Evolutionary conservation across 1,140 invertebrate genomes (phyloP).

Genomic region (Saccostrea cuccullata): DNA sequence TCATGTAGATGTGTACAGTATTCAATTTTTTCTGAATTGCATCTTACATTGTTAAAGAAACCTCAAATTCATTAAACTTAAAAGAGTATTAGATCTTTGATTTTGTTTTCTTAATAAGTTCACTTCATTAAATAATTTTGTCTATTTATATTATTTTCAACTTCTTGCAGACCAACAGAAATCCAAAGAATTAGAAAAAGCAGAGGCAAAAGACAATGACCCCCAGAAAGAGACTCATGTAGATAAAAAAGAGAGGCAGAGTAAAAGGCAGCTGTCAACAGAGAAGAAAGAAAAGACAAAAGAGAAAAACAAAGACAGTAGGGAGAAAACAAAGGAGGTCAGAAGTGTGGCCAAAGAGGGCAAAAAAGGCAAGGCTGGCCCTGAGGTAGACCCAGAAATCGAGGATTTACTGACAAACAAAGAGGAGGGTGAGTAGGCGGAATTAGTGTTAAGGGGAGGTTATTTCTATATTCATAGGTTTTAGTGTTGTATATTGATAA

Average conservation of each 20-base stretch:
- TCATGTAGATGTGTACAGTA: too few species aligned
- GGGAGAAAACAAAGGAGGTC: background rate
- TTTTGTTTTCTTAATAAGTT: too few species aligned
- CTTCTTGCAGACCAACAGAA: constrained; percentile 33
- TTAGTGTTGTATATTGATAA: too few species aligned
- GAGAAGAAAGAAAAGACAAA: background rate
- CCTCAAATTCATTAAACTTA: too few species aligned
- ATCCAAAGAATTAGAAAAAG: constrained; percentile 49
- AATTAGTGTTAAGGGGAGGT: background rate
- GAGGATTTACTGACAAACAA: constrained; percentile 8
- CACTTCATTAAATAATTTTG: too few species aligned
- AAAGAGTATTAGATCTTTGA: too few species aligned
- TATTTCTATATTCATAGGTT: background rate
- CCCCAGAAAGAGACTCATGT: constrained; percentile 13
- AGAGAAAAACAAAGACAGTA: constrained; percentile 28
- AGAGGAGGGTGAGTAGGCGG: background rate
- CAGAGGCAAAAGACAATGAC: constrained; percentile 23
- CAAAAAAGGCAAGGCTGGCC: background rate
- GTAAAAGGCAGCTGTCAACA: constrained; percentile 2
- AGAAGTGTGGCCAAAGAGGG: background rate
- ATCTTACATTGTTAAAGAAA: too few species aligned
- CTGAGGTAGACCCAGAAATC: constrained; percentile 2
- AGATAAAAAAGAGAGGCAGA: constrained; percentile 3
- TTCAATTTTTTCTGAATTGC: too few species aligned
- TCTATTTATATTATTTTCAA: too few species aligned